Percentiles rank a stretch among this genome's conserved stretches.
Conservation (phyloP, 2,113 vertebrate genomes). For the Tetrax tetrax region DNA sequence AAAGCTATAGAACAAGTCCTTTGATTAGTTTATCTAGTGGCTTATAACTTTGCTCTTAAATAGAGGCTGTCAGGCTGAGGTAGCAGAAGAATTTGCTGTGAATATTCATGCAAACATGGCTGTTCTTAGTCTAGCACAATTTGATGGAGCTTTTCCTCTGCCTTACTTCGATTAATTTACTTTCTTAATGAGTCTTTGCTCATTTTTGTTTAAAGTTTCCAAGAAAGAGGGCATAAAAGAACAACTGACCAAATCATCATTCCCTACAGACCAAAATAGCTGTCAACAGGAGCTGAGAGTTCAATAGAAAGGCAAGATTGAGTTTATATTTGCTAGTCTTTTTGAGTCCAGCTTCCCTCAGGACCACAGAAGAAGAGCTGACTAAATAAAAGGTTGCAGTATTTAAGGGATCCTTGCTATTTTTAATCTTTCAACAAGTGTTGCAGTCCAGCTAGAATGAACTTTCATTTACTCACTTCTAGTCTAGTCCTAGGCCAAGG, state of each 20-base stretch:
- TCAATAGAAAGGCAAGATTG: background rate
- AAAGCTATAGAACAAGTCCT: background rate
- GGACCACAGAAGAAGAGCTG: background rate
- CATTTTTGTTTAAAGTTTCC: background rate
- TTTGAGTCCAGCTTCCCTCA: background rate
- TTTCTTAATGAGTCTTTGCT: background rate
- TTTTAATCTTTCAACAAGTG: background rate
- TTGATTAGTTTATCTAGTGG: slow-evolving; percentile 25
- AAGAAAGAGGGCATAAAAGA: background rate
- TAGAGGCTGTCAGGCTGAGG: background rate
- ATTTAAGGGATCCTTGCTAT: background rate
- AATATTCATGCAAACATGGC: background rate
- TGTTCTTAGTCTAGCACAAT: background rate
- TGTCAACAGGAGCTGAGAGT: background rate
- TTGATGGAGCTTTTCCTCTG: background rate
- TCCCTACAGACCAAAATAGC: background rate
- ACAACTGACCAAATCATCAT: background rate
- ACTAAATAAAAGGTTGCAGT: background rate
- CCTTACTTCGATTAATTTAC: background rate
- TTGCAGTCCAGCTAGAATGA: background rate
- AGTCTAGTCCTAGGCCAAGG: background rate
- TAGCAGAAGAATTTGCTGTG: background rate
- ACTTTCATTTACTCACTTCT: background rate
- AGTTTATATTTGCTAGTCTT: background rate
- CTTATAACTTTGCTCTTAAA: slow-evolving; percentile 4